Conservation (phyloP, 2,797 vertebrate genomes). For the Zalophus californianus region DNA sequence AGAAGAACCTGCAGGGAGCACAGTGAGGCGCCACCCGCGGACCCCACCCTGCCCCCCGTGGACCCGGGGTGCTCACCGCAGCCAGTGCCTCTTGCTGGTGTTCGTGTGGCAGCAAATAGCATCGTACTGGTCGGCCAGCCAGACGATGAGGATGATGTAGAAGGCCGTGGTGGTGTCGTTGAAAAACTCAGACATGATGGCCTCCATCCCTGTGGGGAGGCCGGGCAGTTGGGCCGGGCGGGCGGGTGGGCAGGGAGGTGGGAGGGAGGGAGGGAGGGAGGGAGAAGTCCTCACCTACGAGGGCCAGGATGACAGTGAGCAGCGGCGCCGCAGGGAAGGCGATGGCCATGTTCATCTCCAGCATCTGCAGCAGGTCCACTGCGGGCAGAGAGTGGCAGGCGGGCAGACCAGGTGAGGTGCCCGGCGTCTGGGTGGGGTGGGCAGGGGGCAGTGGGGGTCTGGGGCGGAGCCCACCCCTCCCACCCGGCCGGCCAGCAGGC, state of each 20-base stretch:
- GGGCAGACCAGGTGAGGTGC: background rate
- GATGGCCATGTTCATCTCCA: constrained; percentile 99
- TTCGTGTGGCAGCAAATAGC: constrained; percentile 99
- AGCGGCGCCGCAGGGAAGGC: constrained; percentile 98
- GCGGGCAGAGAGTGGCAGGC: constrained; percentile 68
- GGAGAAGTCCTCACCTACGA: constrained; percentile 92
- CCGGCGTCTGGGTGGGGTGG: background rate
- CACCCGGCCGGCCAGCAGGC: background rate
- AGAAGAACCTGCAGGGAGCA: constrained; percentile 93
- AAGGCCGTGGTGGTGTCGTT: constrained; percentile 98
- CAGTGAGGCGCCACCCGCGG: rapidly evolving
- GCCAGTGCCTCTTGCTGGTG: constrained; percentile 98
- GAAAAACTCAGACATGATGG: constrained; percentile 99
- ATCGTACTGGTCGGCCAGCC: constrained; percentile 98
- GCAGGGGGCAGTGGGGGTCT: background rate
- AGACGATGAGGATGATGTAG: constrained; percentile 99
- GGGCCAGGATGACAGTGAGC: constrained; percentile 97
- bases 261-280: background rate
- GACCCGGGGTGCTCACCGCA: constrained; percentile 89
- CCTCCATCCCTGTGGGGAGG: constrained; percentile 94
- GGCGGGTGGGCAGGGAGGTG: background rate
- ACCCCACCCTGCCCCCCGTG: background rate
- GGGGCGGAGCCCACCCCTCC: background rate
- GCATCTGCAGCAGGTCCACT: constrained; percentile 99
- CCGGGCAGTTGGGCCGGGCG: background rate